Conservation (phyloP, 2,113 vertebrate genomes). For the Neolamprologus caudopunctatus region DNA sequence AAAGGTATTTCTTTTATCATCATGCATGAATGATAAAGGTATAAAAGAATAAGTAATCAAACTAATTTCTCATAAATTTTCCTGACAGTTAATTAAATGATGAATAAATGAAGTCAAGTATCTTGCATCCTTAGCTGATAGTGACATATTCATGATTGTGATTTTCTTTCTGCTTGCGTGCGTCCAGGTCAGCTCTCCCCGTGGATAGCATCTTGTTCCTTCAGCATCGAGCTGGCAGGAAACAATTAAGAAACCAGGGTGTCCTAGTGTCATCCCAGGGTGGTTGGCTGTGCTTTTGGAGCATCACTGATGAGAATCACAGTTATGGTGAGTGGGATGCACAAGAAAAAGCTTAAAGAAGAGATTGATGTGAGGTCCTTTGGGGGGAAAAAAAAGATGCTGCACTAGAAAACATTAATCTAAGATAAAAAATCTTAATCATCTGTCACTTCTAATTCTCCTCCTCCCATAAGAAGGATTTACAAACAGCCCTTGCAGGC, state of each 20-base stretch:
- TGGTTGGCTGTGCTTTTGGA: slow-evolving; percentile 38
- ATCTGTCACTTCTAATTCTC: slow-evolving; percentile 2
- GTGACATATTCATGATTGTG: background rate
- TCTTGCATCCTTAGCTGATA: background rate
- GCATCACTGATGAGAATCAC: background rate
- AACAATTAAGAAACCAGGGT: background rate
- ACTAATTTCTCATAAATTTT: background rate
- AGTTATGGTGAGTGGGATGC: background rate
- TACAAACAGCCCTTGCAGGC: background rate
- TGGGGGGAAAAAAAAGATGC: background rate
- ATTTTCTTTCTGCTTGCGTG: background rate
- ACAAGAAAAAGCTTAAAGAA: background rate
- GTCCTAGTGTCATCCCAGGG: slow-evolving; percentile 40
- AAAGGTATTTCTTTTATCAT: background rate
- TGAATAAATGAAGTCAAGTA: background rate
- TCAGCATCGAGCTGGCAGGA: slow-evolving; percentile 15
- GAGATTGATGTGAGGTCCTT: background rate
- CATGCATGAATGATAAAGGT: background rate
- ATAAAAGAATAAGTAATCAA: background rate
- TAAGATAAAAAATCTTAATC: background rate
- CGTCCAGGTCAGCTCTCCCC: slow-evolving; percentile 8
- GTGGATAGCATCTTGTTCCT: slow-evolving; percentile 50
- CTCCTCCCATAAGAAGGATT: background rate
- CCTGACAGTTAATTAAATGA: background rate
- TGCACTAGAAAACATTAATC: background rate